Conservation (phyloP, 2,888 invertebrate species). For the Balanococcus diminutus region DNA sequence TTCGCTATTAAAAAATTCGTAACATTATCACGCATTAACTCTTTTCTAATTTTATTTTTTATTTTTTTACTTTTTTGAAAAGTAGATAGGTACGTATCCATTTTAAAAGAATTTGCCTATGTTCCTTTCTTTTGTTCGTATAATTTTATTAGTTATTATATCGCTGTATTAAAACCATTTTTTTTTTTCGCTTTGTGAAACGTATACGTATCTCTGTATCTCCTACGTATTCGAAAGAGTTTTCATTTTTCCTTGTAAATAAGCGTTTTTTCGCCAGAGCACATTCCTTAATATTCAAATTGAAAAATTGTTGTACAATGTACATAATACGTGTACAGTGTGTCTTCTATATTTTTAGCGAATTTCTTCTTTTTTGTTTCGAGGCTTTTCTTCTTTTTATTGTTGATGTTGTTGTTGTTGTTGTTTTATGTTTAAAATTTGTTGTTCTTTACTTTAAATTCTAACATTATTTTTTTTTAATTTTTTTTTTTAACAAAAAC, state of each 20-base stretch:
- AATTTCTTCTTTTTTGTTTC: conserved; percentile 15
- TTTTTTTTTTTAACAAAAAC: background rate
- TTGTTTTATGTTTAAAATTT: conserved; percentile 9
- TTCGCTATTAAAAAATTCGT: too few species aligned
- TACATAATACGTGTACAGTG: conserved; percentile 21
- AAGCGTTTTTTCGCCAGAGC: conserved; percentile 14
- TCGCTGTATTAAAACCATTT: background rate
- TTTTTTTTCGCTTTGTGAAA: background rate
- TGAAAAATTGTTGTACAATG: background rate
- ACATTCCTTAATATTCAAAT: conserved; percentile 49
- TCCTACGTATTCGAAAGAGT: background rate
- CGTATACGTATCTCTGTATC: background rate
- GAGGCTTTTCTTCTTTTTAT: background rate
- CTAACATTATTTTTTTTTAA: background rate
- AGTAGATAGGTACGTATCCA: background rate
- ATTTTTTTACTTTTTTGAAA: background rate
- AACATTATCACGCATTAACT: conserved; percentile 48
- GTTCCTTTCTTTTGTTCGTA: conserved; percentile 39
- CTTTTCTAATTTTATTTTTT: conserved; percentile 21
- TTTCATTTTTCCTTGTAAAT: conserved; percentile 20
- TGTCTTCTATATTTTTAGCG: conserved; percentile 2
- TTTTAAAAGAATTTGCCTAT: background rate
- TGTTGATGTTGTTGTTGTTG: conserved; percentile 16
- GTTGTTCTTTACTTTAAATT: background rate
- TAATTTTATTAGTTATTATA: too few species aligned